Conservation (phyloP, 2,113 vertebrate genomes). For the Oxygymnocypris stewartii region DNA sequence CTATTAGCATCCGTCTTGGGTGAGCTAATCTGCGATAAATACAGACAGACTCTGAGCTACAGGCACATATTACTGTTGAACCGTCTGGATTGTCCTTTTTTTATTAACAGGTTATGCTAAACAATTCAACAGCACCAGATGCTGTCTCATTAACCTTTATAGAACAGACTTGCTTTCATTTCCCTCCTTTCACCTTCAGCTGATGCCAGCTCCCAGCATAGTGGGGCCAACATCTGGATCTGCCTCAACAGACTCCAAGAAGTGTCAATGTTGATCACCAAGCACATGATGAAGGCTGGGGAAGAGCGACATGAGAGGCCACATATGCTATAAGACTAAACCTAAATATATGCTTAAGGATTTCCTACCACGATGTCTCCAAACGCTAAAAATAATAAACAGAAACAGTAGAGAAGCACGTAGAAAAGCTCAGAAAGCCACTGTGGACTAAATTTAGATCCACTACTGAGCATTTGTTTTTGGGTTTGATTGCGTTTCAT, state of each 20-base stretch:
- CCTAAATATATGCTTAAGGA: neutral
- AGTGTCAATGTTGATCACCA: conserved; percentile 27
- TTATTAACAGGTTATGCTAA: conserved; percentile 48
- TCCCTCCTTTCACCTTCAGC: conserved; percentile 67
- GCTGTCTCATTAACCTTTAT: conserved; percentile 70
- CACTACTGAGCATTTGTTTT: neutral
- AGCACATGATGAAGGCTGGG: neutral
- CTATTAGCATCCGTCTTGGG: neutral
- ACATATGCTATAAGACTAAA: conserved; percentile 26
- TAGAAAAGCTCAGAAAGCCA: neutral
- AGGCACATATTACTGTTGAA: conserved; percentile 60
- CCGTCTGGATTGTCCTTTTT: conserved; percentile 37
- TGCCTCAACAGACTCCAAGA: conserved; percentile 29
- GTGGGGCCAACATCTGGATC: conserved; percentile 42
- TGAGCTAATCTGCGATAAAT: conserved; percentile 2
- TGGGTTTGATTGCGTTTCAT: neutral
- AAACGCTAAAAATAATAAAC: neutral
- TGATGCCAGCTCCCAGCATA: conserved; percentile 51
- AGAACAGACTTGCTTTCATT: conserved; percentile 60
- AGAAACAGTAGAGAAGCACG: neutral
- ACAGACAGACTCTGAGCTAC: conserved; percentile 1
- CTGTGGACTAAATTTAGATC: neutral
- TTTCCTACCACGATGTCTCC: neutral
- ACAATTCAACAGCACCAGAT: conserved; percentile 70
- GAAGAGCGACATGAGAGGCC: conserved; percentile 4